Percentiles rank a stretch among this genome's conserved stretches.
Conservation (phyloP, 2,113 vertebrate genomes). For the Astatotilapia flaviijosephi region DNA sequence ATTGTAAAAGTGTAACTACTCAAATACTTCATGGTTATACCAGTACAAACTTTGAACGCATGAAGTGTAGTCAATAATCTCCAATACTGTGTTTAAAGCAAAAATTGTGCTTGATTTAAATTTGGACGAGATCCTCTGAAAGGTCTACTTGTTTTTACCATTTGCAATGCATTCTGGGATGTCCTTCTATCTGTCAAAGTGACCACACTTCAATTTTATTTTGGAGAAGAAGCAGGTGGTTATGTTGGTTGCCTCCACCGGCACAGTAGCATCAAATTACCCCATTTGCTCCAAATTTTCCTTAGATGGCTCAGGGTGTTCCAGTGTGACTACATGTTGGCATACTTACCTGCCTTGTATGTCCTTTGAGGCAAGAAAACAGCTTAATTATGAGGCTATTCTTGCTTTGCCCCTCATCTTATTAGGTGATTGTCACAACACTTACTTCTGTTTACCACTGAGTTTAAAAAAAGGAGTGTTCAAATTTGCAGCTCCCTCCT, state of each 20-base stretch:
- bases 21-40: neutral
- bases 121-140: neutral
- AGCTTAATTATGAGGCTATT: neutral
- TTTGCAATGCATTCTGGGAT: neutral
- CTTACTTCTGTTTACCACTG: neutral
- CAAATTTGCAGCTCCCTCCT: neutral
- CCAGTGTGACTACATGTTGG: neutral
- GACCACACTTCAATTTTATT: neutral
- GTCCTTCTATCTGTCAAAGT: neutral
- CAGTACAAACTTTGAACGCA: neutral
- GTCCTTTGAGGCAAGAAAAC: neutral
- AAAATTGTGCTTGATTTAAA: neutral
- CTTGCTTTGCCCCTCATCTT: neutral
- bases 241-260: neutral
- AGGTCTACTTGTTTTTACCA: neutral
- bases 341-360: neutral
- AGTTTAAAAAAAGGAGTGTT: neutral
- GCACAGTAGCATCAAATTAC: neutral
- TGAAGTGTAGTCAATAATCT: neutral
- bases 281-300: neutral
- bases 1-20: neutral
- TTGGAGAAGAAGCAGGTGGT: neutral
- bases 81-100: neutral
- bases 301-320: neutral
- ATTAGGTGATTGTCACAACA: neutral